Percentiles rank a stretch among this genome's conserved stretches.
Evolutionary conservation across 2,888 invertebrate genomes (phyloP).

Genomic region (Cactoblastis cactorum): DNA sequence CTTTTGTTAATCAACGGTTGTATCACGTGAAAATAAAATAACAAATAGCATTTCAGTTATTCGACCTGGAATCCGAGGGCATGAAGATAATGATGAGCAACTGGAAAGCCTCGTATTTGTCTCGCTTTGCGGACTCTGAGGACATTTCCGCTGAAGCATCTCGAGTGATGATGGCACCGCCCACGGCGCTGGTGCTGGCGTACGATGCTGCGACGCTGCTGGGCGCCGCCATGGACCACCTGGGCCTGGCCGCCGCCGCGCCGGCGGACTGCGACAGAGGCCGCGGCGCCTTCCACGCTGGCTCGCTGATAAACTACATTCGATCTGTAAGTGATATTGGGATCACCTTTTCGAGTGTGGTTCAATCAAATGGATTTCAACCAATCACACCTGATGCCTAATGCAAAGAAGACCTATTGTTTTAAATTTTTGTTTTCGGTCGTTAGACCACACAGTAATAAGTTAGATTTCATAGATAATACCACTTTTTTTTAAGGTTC

Average conservation of each 20-base stretch:
- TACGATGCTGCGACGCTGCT: constrained; percentile 40
- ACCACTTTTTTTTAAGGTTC: too few species aligned
- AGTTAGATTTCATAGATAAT: too few species aligned
- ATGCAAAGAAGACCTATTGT: too few species aligned
- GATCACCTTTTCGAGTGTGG: too few species aligned
- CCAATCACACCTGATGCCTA: too few species aligned
- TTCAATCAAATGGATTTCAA: too few species aligned
- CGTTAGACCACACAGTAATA: too few species aligned
- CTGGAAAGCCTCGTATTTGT: constrained; percentile 31
- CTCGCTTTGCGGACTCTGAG: constrained; percentile 18
- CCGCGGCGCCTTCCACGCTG: constrained; percentile 57
- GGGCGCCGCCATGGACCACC: constrained; percentile 30
- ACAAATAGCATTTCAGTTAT: constrained; percentile 44
- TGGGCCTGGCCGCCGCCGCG: constrained; percentile 31
- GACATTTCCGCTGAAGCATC: constrained; percentile 23
- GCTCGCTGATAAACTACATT: constrained; percentile 63
- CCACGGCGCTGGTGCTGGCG: constrained; percentile 43
- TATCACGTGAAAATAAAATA: background rate
- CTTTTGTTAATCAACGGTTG: too few species aligned
- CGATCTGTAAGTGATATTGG: constrained; percentile 41
- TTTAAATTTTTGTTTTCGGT: too few species aligned
- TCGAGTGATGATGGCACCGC: constrained; percentile 30
- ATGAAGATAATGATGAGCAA: constrained; percentile 28
- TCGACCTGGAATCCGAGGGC: constrained; percentile 43
- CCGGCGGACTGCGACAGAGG: constrained; percentile 43